phyloP scores from a whole-genome alignment of 2,888 invertebrate species.

The Sthenelais limicola region DNA sequence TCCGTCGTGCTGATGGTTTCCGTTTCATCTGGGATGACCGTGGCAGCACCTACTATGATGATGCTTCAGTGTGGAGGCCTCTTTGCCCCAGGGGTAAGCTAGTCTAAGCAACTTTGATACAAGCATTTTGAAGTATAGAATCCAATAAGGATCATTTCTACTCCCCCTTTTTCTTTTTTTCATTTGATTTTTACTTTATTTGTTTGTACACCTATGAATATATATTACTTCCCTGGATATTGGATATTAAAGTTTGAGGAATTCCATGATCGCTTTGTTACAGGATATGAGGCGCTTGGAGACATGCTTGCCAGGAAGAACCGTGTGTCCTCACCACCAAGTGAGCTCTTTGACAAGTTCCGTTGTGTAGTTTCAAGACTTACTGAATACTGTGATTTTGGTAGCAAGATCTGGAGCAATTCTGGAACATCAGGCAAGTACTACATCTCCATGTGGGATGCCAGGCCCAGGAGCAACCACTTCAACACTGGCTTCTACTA shows the following conservation, averaged over 20 bases:
- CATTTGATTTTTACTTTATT: no score
- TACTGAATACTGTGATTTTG: conserved; percentile 1
- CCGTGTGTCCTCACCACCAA: neutral
- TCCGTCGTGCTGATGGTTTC: conserved; percentile 8
- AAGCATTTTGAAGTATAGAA: neutral
- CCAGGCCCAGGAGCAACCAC: neutral
- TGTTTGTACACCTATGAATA: neutral
- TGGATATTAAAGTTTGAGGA: no score
- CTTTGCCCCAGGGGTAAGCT: conserved; percentile 20
- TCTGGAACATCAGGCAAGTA: conserved; percentile 1
- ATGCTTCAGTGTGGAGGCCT: conserved; percentile 25
- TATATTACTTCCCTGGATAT: neutral
- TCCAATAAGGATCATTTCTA: no score
- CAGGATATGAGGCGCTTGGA: neutral
- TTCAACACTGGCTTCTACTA: neutral
- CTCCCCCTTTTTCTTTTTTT: no score
- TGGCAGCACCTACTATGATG: conserved; percentile 15
- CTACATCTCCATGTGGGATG: conserved; percentile 4
- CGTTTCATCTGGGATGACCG: conserved; percentile 25
- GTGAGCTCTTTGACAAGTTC: conserved; percentile 3
- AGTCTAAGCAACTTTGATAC: neutral
- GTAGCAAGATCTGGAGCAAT: conserved; percentile 13
- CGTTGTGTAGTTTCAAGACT: neutral
- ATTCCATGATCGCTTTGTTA: neutral
- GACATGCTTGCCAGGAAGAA: neutral